These are phyloP conservation scores for Lycaon pictus DNA, from an alignment of 2,113 vertebrate species.

Conservation along the genomic window DNA sequence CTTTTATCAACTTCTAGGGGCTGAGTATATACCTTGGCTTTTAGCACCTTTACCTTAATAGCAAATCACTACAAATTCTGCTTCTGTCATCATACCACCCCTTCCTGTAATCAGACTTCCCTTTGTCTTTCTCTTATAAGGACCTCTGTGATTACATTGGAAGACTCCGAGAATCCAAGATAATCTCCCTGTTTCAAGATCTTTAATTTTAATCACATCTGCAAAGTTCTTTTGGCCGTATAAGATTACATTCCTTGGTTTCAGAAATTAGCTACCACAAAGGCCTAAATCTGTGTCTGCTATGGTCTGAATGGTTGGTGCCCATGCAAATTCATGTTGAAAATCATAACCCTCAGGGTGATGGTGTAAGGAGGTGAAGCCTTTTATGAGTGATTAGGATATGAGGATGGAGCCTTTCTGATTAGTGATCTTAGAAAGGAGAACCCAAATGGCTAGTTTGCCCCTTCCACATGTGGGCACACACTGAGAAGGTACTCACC, in stretches of 20 bases:
- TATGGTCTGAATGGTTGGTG: background rate
- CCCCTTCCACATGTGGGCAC: fast-evolving
- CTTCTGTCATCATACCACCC: background rate
- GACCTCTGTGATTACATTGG: background rate
- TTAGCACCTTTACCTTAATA: background rate
- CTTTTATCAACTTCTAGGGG: background rate
- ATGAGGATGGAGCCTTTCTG: background rate
- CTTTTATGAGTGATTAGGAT: background rate
- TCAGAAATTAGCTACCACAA: background rate
- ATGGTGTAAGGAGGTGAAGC: background rate
- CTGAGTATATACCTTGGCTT: background rate
- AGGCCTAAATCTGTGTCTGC: background rate
- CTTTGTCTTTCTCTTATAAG: background rate
- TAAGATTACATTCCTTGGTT: background rate
- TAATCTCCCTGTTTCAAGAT: background rate
- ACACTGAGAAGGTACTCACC: background rate
- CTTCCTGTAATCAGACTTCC: background rate
- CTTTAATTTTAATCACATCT: background rate
- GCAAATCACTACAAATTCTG: background rate
- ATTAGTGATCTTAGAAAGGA: background rate
- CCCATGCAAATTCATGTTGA: background rate
- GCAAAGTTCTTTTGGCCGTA: background rate
- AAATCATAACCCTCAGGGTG: background rate
- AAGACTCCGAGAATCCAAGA: background rate
- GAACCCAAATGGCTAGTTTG: background rate